phyloP scores from a whole-genome alignment of 1,140 invertebrate genomes.

The Cotesia vestalis region DNA sequence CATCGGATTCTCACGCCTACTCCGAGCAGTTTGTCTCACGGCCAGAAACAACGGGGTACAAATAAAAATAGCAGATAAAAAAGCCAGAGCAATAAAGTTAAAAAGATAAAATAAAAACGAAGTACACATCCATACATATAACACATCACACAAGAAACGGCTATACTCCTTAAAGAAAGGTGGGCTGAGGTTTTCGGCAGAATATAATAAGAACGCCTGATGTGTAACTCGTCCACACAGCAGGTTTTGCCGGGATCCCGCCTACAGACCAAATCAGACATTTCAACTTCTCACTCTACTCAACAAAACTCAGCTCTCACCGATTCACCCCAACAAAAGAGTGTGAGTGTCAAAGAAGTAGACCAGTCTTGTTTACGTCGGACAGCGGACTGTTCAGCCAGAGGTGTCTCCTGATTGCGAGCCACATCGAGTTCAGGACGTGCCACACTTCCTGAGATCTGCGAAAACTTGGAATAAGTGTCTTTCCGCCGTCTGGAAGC shows the following conservation, averaged over 20 bases:
- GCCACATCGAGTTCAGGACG: not conserved
- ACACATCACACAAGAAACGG: conserved; percentile 6
- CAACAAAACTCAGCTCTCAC: not conserved
- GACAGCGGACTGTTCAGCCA: not conserved
- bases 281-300: not conserved
- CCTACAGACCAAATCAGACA: conserved; percentile 5
- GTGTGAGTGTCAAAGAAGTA: not conserved
- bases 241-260: conserved; percentile 10
- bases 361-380: no score
- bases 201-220: not conserved
- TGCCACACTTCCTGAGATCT: not conserved
- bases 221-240: conserved; percentile 10
- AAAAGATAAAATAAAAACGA: not conserved
- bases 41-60: conserved; percentile 6
- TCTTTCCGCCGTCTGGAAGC: no score
- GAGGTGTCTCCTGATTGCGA: no score
- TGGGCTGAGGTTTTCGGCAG: conserved; percentile 22
- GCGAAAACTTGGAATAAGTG: not conserved
- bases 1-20: conserved; percentile 20
- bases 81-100: not conserved
- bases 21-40: conserved; percentile 10
- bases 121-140: not conserved
- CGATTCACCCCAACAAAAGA: no score
- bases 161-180: not conserved
- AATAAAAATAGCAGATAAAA: conserved; percentile 1